Evolutionary conservation across 1,140 invertebrate genomes (phyloP).

Genomic region (Drosophila repletoides): DNA sequence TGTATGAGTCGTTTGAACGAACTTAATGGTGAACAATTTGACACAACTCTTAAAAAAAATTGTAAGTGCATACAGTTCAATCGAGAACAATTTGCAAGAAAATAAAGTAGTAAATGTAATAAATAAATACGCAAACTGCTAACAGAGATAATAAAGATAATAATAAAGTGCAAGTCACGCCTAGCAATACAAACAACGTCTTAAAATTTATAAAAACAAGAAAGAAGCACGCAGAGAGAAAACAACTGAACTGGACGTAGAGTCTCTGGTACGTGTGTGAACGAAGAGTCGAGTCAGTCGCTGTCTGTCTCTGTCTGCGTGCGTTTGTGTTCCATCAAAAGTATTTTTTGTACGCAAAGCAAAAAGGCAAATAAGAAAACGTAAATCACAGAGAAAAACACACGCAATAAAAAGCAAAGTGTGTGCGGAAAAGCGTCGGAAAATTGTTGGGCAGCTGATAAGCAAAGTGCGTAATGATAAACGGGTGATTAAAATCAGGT

Average conservation of each 20-base stretch:
- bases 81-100: conserved; percentile 15
- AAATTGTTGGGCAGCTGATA: conserved; percentile 3
- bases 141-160: neutral
- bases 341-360: conserved; percentile 44
- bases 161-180: conserved; percentile 23
- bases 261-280: conserved; percentile 17
- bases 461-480: conserved; percentile 52
- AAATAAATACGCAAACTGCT: conserved; percentile 7
- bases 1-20: too few relatives aligned
- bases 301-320: conserved; percentile 66
- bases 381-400: conserved; percentile 50
- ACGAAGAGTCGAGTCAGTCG: conserved; percentile 48
- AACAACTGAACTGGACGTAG: too few relatives aligned
- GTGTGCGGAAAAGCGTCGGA: conserved; percentile 35
- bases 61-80: conserved; percentile 41
- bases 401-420: conserved; percentile 32
- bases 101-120: conserved; percentile 23
- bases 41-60: conserved; percentile 32
- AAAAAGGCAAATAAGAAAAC: conserved; percentile 49
- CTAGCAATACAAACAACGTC: conserved; percentile 17
- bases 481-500: neutral
- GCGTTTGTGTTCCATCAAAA: conserved; percentile 65
- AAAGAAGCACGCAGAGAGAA: too few relatives aligned
- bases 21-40: too few relatives aligned
- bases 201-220: conserved; percentile 62